Conservation (phyloP, 1,140 invertebrate species). For the Macrobrachium nipponense region DNA sequence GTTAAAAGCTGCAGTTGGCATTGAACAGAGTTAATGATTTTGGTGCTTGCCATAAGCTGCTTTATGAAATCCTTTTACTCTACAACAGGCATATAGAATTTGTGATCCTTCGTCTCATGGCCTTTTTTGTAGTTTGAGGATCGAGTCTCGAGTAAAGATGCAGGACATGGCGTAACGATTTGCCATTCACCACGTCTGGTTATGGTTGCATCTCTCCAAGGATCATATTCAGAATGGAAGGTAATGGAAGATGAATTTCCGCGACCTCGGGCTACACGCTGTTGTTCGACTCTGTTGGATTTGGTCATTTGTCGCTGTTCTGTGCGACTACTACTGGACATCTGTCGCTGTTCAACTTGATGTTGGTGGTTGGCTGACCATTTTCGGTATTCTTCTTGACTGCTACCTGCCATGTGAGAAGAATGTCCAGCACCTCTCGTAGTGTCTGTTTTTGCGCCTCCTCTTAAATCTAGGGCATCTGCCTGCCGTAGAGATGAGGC, state of each 20-base stretch:
- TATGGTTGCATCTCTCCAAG: constrained; percentile 78
- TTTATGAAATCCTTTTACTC: constrained; percentile 25
- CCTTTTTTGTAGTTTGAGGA: constrained; percentile 82
- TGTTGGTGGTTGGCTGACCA: constrained; percentile 63
- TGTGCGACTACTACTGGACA: constrained; percentile 66
- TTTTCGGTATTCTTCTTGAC: constrained; percentile 59
- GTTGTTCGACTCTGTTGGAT: constrained; percentile 78
- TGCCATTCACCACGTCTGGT: constrained; percentile 70
- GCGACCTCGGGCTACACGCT: constrained; percentile 71
- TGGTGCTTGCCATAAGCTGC: background rate
- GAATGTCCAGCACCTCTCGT: constrained; percentile 50
- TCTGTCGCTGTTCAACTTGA: constrained; percentile 39
- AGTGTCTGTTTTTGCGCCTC: constrained; percentile 47
- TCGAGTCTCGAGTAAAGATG: constrained; percentile 78
- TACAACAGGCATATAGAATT: constrained; percentile 78
- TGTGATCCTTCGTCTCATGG: constrained; percentile 80
- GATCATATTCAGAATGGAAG: constrained; percentile 74
- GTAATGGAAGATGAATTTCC: constrained; percentile 62
- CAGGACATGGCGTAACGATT: constrained; percentile 76
- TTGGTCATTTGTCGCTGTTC: constrained; percentile 69
- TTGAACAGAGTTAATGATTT: too few relatives aligned
- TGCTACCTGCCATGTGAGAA: constrained; percentile 39
- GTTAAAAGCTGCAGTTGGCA: background rate
- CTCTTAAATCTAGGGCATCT: constrained; percentile 61
- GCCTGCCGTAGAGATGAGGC: constrained; percentile 61